phyloP scores from a whole-genome alignment of 1,140 invertebrate genomes.

The Eriosoma lanigerum region DNA sequence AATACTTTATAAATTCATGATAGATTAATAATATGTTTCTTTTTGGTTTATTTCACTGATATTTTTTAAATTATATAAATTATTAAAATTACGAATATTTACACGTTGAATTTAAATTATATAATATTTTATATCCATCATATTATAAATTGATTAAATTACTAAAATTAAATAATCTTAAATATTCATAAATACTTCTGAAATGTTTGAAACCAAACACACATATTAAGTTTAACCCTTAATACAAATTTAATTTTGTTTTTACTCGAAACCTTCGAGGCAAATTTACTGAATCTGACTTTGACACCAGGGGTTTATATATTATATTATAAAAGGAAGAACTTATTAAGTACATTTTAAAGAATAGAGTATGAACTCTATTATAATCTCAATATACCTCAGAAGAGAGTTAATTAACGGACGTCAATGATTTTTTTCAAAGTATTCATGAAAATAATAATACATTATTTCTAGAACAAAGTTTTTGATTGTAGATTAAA shows the following conservation, averaged over 20 bases:
- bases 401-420: not conserved
- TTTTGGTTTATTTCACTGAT: not conserved
- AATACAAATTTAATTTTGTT: conserved; percentile 6
- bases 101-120: too few relatives aligned
- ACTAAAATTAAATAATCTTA: conserved; percentile 11
- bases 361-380: not conserved
- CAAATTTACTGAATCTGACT: conserved; percentile 18
- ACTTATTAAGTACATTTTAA: not conserved
- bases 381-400: not conserved
- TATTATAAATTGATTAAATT: not conserved
- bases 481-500: not conserved
- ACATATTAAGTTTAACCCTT: conserved; percentile 17
- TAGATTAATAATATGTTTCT: conserved; percentile 14
- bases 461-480: not conserved
- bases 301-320: not conserved
- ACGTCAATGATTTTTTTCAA: not conserved
- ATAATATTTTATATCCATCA: too few relatives aligned
- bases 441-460: too few relatives aligned
- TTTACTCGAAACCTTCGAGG: conserved; percentile 14
- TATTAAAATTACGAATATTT: too few relatives aligned
- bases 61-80: too few relatives aligned
- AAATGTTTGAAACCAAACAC: not conserved
- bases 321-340: not conserved
- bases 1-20: not conserved
- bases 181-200: not conserved